These are phyloP conservation scores for Myathropa florea DNA, from an alignment of 2,888 invertebrate species.

Conservation along the genomic window DNA sequence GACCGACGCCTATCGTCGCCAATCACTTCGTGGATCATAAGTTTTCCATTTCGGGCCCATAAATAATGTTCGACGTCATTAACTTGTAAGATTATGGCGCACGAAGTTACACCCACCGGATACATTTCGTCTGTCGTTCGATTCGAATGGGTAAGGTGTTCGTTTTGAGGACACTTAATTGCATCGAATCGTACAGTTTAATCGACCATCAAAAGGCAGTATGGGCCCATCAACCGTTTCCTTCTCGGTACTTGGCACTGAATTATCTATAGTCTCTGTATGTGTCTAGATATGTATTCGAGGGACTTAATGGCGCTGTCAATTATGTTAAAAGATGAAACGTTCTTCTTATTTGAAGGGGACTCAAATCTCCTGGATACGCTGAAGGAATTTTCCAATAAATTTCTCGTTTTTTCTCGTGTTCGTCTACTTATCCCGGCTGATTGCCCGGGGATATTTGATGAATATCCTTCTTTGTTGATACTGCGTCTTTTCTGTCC, in stretches of 20 bases:
- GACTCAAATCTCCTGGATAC: background rate
- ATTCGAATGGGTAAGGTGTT: background rate
- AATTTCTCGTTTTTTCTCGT: background rate
- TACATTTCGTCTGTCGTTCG: background rate
- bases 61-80: conserved; percentile 48
- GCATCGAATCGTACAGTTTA: conserved; percentile 32
- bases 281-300: background rate
- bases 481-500: conserved; percentile 13
- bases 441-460: conserved; percentile 46
- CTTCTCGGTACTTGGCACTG: background rate
- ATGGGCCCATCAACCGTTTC: background rate
- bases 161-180: conserved; percentile 24
- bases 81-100: conserved; percentile 24
- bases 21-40: conserved; percentile 4
- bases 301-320: conserved; percentile 41
- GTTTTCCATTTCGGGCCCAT: conserved; percentile 33
- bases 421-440: background rate
- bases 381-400: conserved; percentile 23
- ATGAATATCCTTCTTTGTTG: conserved; percentile 16
- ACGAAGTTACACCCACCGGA: conserved; percentile 22
- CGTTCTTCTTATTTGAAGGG: conserved; percentile 1
- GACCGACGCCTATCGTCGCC: background rate
- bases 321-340: conserved; percentile 41
- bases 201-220: conserved; percentile 39
- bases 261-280: background rate